Conservation (phyloP, 1,140 invertebrate species). For the Zaprionus tsacasi region DNA sequence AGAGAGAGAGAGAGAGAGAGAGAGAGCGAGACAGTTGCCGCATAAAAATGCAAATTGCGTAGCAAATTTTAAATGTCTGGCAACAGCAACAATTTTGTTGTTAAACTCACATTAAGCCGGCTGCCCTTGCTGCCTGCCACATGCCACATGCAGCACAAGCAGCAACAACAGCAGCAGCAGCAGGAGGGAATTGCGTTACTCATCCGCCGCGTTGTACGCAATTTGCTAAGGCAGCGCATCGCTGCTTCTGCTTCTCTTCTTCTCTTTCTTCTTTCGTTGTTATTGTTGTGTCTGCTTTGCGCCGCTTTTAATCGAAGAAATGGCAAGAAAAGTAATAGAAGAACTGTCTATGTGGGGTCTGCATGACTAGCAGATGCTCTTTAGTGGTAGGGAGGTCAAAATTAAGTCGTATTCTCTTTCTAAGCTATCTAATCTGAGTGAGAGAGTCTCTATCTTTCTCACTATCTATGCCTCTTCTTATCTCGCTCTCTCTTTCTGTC, state of each 20-base stretch:
- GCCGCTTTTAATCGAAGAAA: constrained; percentile 39
- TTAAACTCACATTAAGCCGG: constrained; percentile 70
- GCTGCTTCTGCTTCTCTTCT: constrained; percentile 9
- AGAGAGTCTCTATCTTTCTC: too few species aligned
- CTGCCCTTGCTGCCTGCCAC: neutral
- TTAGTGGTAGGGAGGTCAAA: neutral
- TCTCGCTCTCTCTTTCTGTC: too few species aligned
- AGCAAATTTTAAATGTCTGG: constrained; percentile 79
- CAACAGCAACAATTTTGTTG: constrained; percentile 67
- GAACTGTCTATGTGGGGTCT: neutral
- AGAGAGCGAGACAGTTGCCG: constrained; percentile 7
- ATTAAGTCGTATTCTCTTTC: neutral
- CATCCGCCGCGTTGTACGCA: constrained; percentile 53
- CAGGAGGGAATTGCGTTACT: constrained; percentile 40
- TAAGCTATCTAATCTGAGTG: neutral
- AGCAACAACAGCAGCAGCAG: constrained; percentile 7
- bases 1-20: constrained; percentile 2
- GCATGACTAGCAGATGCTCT: neutral
- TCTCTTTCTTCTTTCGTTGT: neutral
- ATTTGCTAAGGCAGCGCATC: constrained; percentile 24
- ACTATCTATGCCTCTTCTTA: neutral
- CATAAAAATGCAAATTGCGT: constrained; percentile 76
- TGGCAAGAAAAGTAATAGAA: neutral
- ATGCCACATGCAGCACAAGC: constrained; percentile 23
- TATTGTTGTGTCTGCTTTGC: neutral